A percentile compares a stretch with the other conserved stretches of the same genome.
Conservation (phyloP, 64 coral and sea anemone species). For the Actinia tenebrosa region DNA sequence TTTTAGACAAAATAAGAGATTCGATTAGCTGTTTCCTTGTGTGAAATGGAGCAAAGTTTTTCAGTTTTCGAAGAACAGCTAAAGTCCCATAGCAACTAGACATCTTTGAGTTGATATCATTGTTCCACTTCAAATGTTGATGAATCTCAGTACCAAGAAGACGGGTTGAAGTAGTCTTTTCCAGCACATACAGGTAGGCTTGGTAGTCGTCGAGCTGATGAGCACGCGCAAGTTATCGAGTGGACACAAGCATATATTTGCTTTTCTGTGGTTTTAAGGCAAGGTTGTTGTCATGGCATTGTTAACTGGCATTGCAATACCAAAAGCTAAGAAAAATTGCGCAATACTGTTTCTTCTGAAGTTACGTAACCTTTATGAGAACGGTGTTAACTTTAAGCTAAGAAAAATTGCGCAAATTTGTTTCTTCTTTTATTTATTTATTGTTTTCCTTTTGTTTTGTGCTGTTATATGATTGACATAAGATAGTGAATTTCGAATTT, state of each 20-base stretch:
- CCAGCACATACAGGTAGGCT: not conserved
- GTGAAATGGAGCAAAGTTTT: slow-evolving; percentile 4
- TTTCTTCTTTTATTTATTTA: no score
- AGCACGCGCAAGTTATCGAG: no score
- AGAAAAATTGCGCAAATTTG: no score
- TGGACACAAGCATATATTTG: no score
- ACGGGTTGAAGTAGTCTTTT: not conserved
- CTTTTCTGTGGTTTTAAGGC: slow-evolving; percentile 20
- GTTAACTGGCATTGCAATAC: no score
- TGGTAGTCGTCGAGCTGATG: not conserved
- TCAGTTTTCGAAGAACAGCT: slow-evolving; percentile 6
- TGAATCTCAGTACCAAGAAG: slow-evolving; percentile 24
- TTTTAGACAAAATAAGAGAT: slow-evolving; percentile 13
- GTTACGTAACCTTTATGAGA: no score
- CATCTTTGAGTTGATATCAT: slow-evolving; percentile 27
- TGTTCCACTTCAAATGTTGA: slow-evolving; percentile 25
- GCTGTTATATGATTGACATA: no score
- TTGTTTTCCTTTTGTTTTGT: no score
- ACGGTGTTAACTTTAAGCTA: no score
- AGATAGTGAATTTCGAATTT: no score
- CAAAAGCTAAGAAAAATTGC: no score
- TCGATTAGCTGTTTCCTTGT: not conserved
- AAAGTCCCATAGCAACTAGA: slow-evolving; percentile 21
- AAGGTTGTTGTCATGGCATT: slow-evolving; percentile 1
- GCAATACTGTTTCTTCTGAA: no score